These are phyloP conservation scores for Betta splendens DNA, from an alignment of 2,797 vertebrate species.

Conservation along the genomic window DNA sequence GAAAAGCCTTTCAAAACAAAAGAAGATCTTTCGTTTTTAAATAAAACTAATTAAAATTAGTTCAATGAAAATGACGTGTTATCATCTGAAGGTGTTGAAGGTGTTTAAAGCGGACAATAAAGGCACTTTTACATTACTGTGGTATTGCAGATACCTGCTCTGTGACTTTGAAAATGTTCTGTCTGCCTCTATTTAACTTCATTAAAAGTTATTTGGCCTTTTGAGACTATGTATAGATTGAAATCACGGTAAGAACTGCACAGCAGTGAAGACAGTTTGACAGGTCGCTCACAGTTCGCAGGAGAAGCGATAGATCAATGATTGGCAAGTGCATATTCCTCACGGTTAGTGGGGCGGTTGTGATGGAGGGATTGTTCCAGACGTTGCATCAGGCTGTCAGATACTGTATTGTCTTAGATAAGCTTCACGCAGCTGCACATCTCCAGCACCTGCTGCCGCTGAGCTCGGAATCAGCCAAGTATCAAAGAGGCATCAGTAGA, in stretches of 20 bases:
- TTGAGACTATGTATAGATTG: conserved; percentile 5
- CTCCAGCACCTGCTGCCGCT: conserved; percentile 32
- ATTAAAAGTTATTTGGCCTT: conserved; percentile 19
- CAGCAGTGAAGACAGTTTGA: conserved; percentile 19
- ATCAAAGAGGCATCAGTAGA: conserved; percentile 28
- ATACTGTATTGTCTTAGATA: conserved; percentile 39
- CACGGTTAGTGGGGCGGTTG: conserved; percentile 46
- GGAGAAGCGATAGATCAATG: conserved; percentile 24
- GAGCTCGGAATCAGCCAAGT: conserved; percentile 27
- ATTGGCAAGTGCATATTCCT: conserved; percentile 40
- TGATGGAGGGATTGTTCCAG: conserved; percentile 23
- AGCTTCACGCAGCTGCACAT: conserved; percentile 22
- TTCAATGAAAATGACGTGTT: too few relatives aligned
- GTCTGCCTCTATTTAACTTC: background rate
- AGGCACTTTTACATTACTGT: too few relatives aligned
- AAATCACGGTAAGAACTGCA: conserved; percentile 37
- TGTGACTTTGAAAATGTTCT: conserved; percentile 1
- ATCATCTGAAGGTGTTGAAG: too few relatives aligned
- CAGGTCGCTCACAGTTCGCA: conserved; percentile 29
- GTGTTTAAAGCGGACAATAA: too few relatives aligned
- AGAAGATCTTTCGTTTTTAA: too few relatives aligned
- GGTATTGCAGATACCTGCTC: conserved; percentile 7
- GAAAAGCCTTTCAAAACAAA: too few relatives aligned
- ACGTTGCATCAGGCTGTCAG: conserved; percentile 49
- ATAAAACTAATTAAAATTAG: too few relatives aligned